Conservation (phyloP, 2,113 vertebrate species). For the Oreochromis aureus region DNA sequence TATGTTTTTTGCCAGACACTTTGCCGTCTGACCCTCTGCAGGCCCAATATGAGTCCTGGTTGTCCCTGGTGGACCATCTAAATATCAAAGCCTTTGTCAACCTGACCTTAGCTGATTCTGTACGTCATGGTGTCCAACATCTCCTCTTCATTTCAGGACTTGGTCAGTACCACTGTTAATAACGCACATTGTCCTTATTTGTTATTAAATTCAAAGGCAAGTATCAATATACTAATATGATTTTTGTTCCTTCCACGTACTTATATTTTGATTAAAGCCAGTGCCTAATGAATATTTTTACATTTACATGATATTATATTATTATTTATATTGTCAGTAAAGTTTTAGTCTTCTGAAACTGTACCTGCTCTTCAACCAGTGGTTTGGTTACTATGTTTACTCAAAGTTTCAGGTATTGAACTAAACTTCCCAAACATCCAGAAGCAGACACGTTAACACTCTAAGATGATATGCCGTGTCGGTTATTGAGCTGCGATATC, state of each 20-base stretch:
- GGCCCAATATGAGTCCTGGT: slow-evolving; percentile 83
- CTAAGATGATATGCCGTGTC: background rate
- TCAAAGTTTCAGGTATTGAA: background rate
- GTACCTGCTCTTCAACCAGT: background rate
- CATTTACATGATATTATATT: background rate
- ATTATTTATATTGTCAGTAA: background rate
- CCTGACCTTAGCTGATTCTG: slow-evolving; percentile 80
- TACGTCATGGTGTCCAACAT: slow-evolving; percentile 83
- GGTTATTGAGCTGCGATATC: background rate
- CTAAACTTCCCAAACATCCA: background rate
- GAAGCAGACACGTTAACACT: background rate
- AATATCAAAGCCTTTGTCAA: slow-evolving; percentile 90
- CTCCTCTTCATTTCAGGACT: slow-evolving; percentile 90
- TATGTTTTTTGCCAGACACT: slow-evolving; percentile 50
- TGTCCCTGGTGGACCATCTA: slow-evolving; percentile 84
- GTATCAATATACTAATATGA: background rate
- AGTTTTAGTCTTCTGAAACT: background rate
- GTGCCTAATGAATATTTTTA: background rate
- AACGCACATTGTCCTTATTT: background rate
- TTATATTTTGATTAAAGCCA: background rate
- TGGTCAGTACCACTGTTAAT: slow-evolving; percentile 68
- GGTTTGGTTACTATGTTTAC: background rate
- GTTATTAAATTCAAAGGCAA: background rate
- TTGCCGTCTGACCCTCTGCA: slow-evolving; percentile 85
- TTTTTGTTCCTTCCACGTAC: background rate